Conservation (phyloP, 2,113 vertebrate genomes). For the Corapipo altera region DNA sequence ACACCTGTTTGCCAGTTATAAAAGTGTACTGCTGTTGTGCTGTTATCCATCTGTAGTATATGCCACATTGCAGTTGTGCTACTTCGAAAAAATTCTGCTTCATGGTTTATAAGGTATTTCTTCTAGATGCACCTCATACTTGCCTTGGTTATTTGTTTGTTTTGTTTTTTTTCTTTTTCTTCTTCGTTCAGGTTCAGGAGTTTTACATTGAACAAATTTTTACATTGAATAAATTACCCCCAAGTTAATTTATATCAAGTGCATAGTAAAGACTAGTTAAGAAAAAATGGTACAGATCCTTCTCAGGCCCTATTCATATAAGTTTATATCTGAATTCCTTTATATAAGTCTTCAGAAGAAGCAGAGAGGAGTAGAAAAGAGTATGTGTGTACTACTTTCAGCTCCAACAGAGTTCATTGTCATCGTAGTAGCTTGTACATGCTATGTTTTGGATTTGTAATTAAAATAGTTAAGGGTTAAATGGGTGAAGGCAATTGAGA, state of each 20-base stretch:
- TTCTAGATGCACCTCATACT: background rate
- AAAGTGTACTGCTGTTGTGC: background rate
- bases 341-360: background rate
- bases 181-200: background rate
- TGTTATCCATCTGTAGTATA: background rate
- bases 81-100: background rate
- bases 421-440: background rate
- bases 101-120: background rate
- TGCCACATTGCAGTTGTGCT: background rate
- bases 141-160: background rate
- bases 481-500: background rate
- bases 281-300: background rate
- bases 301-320: background rate
- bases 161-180: background rate
- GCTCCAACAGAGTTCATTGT: background rate
- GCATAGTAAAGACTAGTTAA: background rate
- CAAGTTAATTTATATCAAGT: background rate
- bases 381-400: background rate
- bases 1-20: constrained; percentile 3
- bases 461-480: background rate
- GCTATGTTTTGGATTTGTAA: background rate
- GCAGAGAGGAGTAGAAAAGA: background rate
- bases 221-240: background rate
- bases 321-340: background rate
- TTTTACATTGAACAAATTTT: background rate